A percentile compares a stretch with the other conserved stretches of the same genome.
phyloP scores from a whole-genome alignment of 92 coral and sea anemone genomes.

The Epizoanthus stellaris region DNA sequence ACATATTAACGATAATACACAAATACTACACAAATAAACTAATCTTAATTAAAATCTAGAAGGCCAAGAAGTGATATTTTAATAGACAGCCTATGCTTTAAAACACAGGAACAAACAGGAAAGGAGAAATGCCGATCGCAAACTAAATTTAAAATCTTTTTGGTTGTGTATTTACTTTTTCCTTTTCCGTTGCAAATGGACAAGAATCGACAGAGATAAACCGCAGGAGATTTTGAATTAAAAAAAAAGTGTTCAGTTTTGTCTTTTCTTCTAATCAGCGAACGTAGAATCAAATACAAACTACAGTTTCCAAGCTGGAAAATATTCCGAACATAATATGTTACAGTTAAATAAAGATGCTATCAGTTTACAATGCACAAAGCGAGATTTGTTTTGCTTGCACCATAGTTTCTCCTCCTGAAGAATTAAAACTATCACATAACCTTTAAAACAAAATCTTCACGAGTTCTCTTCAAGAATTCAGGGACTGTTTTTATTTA shows the following conservation, averaged over 20 bases:
- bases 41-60: slow-evolving; percentile 29
- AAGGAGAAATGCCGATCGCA: not conserved
- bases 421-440: not conserved
- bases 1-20: not conserved
- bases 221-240: not conserved
- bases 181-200: not conserved
- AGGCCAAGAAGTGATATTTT: slow-evolving; percentile 24
- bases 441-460: not conserved
- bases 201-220: not conserved
- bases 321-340: not conserved
- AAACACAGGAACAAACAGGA: slow-evolving; percentile 22
- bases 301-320: not conserved
- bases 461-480: not conserved
- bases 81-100: not conserved
- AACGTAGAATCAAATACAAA: not conserved
- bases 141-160: not conserved
- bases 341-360: not conserved
- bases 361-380: not conserved
- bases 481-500: not conserved
- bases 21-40: not conserved
- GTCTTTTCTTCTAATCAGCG: not conserved
- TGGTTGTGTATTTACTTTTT: not conserved
- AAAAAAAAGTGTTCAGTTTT: not conserved
- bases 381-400: not conserved
- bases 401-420: not conserved